These are phyloP conservation scores for Brachionichthys hirsutus DNA, from an alignment of 2,113 vertebrate species.

Conservation along the genomic window DNA sequence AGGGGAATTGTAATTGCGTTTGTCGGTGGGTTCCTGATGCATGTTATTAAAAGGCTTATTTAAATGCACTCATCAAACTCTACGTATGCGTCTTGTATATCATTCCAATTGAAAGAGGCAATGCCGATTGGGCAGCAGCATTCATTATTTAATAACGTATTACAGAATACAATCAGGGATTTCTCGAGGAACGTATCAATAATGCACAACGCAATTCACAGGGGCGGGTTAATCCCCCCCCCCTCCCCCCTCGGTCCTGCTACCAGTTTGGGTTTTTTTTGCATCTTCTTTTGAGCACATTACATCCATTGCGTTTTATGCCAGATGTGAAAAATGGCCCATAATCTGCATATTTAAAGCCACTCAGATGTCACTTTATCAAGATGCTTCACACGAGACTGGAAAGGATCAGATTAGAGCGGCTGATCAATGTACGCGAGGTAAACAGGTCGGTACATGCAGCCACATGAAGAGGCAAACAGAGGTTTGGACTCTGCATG, in stretches of 20 bases:
- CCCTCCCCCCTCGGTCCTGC: conserved; percentile 11
- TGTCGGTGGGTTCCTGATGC: conserved; percentile 33
- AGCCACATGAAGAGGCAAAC: conserved; percentile 14
- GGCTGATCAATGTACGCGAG: too few relatives aligned
- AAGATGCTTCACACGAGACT: neutral
- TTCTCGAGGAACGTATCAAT: conserved; percentile 60
- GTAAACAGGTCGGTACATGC: too few relatives aligned
- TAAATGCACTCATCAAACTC: conserved; percentile 18
- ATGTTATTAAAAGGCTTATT: conserved; percentile 50
- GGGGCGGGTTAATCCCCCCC: conserved; percentile 24
- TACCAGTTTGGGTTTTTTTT: conserved; percentile 15
- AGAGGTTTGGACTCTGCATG: conserved; percentile 10
- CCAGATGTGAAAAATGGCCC: conserved; percentile 19
- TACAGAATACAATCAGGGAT: conserved; percentile 60
- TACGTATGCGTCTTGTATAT: conserved; percentile 14
- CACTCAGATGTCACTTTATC: too few relatives aligned
- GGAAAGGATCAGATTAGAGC: neutral
- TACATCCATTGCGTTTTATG: conserved; percentile 15
- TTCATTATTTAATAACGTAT: conserved; percentile 63
- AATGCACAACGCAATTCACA: conserved; percentile 59
- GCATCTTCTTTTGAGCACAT: neutral
- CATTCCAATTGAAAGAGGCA: conserved; percentile 30
- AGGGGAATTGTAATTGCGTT: conserved; percentile 50
- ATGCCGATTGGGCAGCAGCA: conserved; percentile 25
- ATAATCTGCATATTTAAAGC: conserved; percentile 37